phyloP scores from a whole-genome alignment of 2,113 vertebrate genomes.

The Macrotus californicus region DNA sequence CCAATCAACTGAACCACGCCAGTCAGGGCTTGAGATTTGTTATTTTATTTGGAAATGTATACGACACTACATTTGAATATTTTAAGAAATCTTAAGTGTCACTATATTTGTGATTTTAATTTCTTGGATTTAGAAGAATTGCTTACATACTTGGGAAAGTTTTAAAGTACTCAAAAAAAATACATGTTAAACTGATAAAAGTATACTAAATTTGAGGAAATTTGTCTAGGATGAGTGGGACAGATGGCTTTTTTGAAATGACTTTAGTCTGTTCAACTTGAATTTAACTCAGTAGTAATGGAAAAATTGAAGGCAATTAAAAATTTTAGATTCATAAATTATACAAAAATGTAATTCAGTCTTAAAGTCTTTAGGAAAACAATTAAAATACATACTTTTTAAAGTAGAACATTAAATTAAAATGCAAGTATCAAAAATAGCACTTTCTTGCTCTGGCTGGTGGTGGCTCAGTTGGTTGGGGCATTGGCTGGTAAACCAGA shows the following conservation, averaged over 20 bases:
- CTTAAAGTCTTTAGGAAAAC: neutral
- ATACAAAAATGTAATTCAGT: neutral
- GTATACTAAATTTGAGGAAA: conserved; percentile 5
- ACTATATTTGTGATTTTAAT: neutral
- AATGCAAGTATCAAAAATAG: too few species aligned
- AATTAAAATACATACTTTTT: neutral
- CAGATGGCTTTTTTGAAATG: neutral
- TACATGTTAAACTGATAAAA: neutral
- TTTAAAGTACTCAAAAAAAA: neutral
- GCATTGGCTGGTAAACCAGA: neutral
- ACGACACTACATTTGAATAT: neutral
- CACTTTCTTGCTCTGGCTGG: too few species aligned
- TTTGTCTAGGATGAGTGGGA: neutral
- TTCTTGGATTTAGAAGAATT: neutral
- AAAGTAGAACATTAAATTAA: neutral
- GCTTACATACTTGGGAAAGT: neutral
- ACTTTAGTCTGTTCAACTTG: neutral
- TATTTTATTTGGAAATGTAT: neutral
- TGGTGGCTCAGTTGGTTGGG: neutral
- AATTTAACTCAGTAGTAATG: neutral
- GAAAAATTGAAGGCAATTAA: neutral
- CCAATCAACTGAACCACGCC: too few species aligned
- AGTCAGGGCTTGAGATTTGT: neutral
- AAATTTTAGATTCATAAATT: neutral
- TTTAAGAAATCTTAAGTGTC: neutral